Evolutionary conservation across 2,797 vertebrate genomes (phyloP).

Genomic region (Malurus splendens): DNA sequence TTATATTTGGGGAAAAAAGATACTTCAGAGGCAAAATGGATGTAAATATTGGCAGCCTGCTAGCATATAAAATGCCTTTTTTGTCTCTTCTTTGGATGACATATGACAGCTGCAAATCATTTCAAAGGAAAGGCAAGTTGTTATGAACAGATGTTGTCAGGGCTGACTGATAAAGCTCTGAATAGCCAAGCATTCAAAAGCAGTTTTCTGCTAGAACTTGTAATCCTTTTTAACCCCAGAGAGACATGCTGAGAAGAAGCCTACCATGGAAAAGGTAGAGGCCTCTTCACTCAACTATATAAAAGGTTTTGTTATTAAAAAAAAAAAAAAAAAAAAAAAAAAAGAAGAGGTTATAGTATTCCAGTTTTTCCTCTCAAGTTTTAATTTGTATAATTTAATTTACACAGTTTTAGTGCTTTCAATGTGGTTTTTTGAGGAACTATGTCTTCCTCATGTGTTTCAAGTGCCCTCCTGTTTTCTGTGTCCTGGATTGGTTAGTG

Average conservation of each 20-base stretch:
- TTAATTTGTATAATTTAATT: background rate
- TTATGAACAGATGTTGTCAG: background rate
- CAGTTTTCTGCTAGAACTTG: background rate
- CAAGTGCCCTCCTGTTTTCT: background rate
- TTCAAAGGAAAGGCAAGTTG: background rate
- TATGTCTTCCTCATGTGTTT: background rate
- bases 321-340: background rate
- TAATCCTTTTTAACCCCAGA: background rate
- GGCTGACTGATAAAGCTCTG: background rate
- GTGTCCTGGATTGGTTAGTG: background rate
- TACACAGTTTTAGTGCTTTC: background rate
- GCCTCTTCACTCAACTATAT: background rate
- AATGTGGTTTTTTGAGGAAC: background rate
- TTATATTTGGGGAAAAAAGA: background rate
- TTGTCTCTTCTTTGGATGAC: background rate
- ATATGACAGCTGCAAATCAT: constrained; percentile 2
- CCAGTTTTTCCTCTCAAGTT: background rate
- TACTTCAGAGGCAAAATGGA: constrained; percentile 1
- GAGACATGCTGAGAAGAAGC: background rate
- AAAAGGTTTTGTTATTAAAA: background rate
- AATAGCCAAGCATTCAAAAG: background rate
- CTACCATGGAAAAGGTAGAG: background rate
- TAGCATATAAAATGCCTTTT: background rate
- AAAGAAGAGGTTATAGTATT: background rate
- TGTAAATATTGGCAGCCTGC: constrained; percentile 18